Evolutionary conservation across 2,888 invertebrate species (phyloP).

Genomic region (Pristionchus japonicus): DNA sequence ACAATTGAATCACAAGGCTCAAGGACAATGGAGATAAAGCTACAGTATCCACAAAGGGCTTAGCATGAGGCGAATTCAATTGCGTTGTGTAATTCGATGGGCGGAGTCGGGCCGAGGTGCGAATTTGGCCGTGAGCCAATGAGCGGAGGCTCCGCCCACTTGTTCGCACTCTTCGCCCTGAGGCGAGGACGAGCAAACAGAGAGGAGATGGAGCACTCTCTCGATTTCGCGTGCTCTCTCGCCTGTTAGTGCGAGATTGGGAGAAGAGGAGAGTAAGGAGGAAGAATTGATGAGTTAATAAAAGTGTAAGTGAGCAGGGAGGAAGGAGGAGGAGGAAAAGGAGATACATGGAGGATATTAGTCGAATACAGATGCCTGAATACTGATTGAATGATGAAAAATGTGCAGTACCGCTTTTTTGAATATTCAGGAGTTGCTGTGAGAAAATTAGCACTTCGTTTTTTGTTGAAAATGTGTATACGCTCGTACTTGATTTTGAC

Average conservation of each 20-base stretch:
- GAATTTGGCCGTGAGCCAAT: background rate
- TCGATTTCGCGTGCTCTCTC: too few relatives aligned
- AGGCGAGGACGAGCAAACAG: background rate
- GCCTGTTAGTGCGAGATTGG: too few relatives aligned
- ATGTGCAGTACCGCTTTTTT: too few relatives aligned
- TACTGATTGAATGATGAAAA: too few relatives aligned
- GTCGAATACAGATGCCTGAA: background rate
- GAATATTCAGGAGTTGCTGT: too few relatives aligned
- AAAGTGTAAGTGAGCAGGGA: slow-evolving; percentile 36
- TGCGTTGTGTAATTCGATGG: slow-evolving; percentile 36
- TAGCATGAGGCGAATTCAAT: background rate
- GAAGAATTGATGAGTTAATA: slow-evolving; percentile 11
- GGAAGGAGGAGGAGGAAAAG: background rate
- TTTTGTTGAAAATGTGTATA: too few relatives aligned
- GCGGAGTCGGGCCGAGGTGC: background rate
- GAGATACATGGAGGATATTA: background rate
- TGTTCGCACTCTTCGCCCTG: background rate
- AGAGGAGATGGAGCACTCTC: background rate
- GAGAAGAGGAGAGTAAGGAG: background rate
- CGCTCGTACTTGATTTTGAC: too few relatives aligned
- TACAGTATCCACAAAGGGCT: slow-evolving; percentile 7
- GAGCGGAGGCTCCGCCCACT: slow-evolving; percentile 27
- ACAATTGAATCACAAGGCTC: background rate
- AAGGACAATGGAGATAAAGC: background rate
- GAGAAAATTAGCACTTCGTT: too few relatives aligned